A percentile compares a stretch with the other conserved stretches of the same genome.
phyloP scores from a whole-genome alignment of 2,888 invertebrate species.

The Tipula lateralis region DNA sequence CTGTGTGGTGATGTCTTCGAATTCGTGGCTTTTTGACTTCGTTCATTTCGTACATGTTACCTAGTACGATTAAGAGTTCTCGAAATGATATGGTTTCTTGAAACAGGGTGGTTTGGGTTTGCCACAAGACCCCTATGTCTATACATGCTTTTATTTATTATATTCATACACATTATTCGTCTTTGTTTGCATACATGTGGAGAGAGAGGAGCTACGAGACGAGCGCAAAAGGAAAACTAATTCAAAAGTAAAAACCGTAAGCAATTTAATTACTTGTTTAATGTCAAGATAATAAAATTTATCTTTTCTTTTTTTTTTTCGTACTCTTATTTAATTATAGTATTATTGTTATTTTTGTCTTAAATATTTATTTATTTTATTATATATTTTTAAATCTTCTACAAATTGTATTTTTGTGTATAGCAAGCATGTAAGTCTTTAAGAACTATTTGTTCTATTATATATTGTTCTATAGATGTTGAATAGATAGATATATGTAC shows the following conservation, averaged over 20 bases:
- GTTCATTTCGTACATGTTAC: neutral
- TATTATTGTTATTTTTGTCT: neutral
- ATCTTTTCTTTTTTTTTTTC: neutral
- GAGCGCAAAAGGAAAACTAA: neutral
- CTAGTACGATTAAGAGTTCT: neutral
- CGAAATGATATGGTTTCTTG: neutral
- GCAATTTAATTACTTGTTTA: slow-evolving; percentile 6
- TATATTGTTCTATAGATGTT: too few species aligned
- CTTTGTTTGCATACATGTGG: neutral
- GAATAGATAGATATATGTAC: neutral
- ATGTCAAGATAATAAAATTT: slow-evolving; percentile 24
- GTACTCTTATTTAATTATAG: neutral
- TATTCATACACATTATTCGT: neutral
- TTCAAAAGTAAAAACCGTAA: slow-evolving; percentile 24
- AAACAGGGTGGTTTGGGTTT: neutral
- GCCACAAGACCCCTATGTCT: neutral
- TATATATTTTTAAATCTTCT: neutral
- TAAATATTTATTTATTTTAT: neutral
- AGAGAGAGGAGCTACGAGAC: neutral
- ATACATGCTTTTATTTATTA: neutral
- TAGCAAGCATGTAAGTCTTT: neutral
- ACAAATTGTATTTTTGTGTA: neutral
- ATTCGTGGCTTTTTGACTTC: neutral
- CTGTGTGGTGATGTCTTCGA: neutral
- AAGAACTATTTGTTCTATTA: neutral